Conservation (phyloP, 2,113 vertebrate genomes). For the Thomomys bottae region DNA sequence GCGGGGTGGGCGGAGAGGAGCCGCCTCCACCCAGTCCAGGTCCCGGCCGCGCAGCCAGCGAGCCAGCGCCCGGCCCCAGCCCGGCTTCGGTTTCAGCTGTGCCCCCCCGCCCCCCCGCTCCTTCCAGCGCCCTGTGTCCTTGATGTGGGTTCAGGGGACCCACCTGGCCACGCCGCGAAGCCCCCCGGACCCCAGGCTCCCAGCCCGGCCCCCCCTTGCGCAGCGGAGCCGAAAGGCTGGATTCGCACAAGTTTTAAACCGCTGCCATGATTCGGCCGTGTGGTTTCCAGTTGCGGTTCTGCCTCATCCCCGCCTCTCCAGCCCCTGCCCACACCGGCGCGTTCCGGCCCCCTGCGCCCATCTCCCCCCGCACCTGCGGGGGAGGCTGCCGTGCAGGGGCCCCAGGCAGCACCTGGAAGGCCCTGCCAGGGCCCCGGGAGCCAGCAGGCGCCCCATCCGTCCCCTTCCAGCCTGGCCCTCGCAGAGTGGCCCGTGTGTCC, state of each 20-base stretch:
- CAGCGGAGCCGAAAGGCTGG: neutral
- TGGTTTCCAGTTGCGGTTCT: neutral
- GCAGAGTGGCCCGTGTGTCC: neutral
- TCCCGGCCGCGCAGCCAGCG: constrained; percentile 19
- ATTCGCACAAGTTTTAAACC: neutral
- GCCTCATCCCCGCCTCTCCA: neutral
- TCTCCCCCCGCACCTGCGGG: too few relatives aligned
- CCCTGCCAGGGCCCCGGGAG: too few relatives aligned
- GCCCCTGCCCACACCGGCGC: rapidly evolving
- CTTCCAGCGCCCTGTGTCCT: constrained; percentile 61
- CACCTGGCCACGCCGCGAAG: neutral
- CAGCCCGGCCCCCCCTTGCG: neutral
- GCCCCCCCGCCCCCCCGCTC: neutral
- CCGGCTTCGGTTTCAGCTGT: constrained; percentile 59
- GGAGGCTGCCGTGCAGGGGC: too few relatives aligned
- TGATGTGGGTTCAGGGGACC: constrained; percentile 51
- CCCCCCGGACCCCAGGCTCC: neutral
- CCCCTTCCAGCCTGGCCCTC: neutral
- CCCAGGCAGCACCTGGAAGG: too few relatives aligned
- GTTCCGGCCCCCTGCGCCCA: too few relatives aligned
- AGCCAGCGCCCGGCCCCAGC: neutral
- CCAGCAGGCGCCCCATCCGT: too few relatives aligned
- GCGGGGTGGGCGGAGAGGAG: constrained; percentile 72
- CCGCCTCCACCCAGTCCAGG: constrained; percentile 68
- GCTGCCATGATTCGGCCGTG: neutral